A percentile compares a stretch with the other conserved stretches of the same genome.
phyloP scores from a whole-genome alignment of 2,113 vertebrate genomes.

The Eretmochelys imbricata region DNA sequence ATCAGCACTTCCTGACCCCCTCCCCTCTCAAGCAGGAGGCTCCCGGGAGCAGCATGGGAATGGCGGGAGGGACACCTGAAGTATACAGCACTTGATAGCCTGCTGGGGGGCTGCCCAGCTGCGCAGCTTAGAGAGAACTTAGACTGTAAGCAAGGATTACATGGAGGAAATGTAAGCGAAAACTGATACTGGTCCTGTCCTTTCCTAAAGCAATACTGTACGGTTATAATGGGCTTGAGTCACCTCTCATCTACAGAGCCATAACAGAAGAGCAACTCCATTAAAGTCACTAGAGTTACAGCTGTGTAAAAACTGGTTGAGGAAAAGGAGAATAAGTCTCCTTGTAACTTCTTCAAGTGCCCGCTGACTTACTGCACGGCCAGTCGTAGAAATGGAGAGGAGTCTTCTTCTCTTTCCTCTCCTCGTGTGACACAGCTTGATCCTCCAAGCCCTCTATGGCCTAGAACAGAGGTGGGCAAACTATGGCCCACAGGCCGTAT shows the following conservation, averaged over 20 bases:
- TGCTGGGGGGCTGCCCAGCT: too few relatives aligned
- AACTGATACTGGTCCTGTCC: accelerated
- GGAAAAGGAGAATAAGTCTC: neutral
- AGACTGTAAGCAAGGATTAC: neutral
- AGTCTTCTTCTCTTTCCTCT: accelerated
- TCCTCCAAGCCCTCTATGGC: neutral
- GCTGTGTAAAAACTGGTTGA: neutral
- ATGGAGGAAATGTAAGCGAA: neutral
- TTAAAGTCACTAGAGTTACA: neutral
- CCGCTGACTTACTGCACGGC: neutral
- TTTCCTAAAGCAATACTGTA: neutral
- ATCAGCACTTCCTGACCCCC: too few relatives aligned
- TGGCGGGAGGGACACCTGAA: too few relatives aligned
- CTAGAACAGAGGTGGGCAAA: neutral
- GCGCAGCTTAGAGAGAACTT: too few relatives aligned
- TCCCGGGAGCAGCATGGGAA: too few relatives aligned
- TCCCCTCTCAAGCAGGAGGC: too few relatives aligned
- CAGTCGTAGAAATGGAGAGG: neutral
- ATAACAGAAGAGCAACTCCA: neutral
- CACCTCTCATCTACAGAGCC: neutral
- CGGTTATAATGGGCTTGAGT: neutral
- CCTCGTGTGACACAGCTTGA: neutral
- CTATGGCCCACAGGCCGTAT: too few relatives aligned
- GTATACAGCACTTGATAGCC: too few relatives aligned
- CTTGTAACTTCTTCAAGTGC: neutral